These are phyloP conservation scores for Scaptomyza caliginosa DNA, from an alignment of 2,888 invertebrate genomes.

Conservation along the genomic window DNA sequence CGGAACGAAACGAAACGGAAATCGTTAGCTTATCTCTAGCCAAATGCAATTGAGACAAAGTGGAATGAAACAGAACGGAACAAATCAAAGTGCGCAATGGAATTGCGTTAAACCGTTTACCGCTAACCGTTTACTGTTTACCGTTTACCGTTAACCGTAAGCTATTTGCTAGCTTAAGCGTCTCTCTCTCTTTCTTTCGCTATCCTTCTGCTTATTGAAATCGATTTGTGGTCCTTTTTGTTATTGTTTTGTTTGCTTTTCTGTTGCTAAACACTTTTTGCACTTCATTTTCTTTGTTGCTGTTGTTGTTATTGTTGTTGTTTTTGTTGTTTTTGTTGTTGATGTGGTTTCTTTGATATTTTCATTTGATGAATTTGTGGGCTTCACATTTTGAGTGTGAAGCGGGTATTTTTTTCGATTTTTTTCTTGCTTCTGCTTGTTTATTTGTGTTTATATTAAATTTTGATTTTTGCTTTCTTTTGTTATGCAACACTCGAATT, in stretches of 20 bases:
- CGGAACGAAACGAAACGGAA: slow-evolving; percentile 19
- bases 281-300: slow-evolving; percentile 66
- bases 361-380: slow-evolving; percentile 30
- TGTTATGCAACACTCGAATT: slow-evolving; percentile 65
- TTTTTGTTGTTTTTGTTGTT: slow-evolving; percentile 17
- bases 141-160: slow-evolving; percentile 8
- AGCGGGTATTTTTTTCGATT: slow-evolving; percentile 8
- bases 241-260: slow-evolving; percentile 19
- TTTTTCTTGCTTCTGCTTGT: background rate
- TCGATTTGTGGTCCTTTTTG: background rate
- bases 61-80: background rate
- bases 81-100: background rate
- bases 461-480: slow-evolving; percentile 25
- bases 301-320: slow-evolving; percentile 15
- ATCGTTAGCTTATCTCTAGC: background rate
- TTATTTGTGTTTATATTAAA: slow-evolving; percentile 3
- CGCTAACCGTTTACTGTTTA: slow-evolving; percentile 6
- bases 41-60: background rate
- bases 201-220: background rate
- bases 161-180: slow-evolving; percentile 3
- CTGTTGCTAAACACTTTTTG: slow-evolving; percentile 61
- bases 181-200: slow-evolving; percentile 1
- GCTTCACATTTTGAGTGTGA: slow-evolving; percentile 20
- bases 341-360: slow-evolving; percentile 15
- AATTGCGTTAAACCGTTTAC: background rate